Evolutionary conservation across 2,797 vertebrate genomes (phyloP), one percentile per base, ranked within the genome.

Genomic region (Semaprochilodus insignis): DNA sequence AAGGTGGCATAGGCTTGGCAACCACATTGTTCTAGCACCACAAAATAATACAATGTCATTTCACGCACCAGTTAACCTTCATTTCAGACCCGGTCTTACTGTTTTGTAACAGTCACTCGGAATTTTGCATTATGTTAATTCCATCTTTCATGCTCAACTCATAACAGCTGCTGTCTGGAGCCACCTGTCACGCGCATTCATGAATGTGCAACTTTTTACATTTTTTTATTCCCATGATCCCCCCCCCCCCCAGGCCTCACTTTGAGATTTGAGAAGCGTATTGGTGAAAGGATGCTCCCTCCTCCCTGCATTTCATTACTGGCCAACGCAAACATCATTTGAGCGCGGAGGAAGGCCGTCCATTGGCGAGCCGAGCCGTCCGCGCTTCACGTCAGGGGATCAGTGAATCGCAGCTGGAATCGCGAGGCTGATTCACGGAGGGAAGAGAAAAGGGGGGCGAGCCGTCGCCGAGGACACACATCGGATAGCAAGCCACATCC

Each of bases 331-430:
- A 83, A 86, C 79, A 88, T 85, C 67, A 44, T 81, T 81, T 86
- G 87, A 85, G 87, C 78, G 80, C 82, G 0, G 16, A 55, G 54
- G 54, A 55, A 55, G 59, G 59, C n/a, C 10, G 59, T 60, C n/a
- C 59, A 88, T 85, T 88, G 87, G 88, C 86, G 88, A 89, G 72
- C 81, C 84, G 62, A 82, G 75, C 83, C 84, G 87, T 85, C 86
- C 81, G 82, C 81, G 81, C 54, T 77, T 83, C 74, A 85, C 87
- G 89, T 89, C 85, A 88, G 63, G 76, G 85, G 85, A 88, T 85
- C 81, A 85, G 86, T 69, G 83, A 84, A 66, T 82, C 81, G 82
- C 88, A 87, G 83, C 88, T 86, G 87, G 88, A 89, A 86, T 86
- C 10, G 83, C 81, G 81, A 85, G 88, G 76, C 84, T 88, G 85